Conservation (phyloP, 2,113 vertebrate genomes). For the Erinaceus europaeus region DNA sequence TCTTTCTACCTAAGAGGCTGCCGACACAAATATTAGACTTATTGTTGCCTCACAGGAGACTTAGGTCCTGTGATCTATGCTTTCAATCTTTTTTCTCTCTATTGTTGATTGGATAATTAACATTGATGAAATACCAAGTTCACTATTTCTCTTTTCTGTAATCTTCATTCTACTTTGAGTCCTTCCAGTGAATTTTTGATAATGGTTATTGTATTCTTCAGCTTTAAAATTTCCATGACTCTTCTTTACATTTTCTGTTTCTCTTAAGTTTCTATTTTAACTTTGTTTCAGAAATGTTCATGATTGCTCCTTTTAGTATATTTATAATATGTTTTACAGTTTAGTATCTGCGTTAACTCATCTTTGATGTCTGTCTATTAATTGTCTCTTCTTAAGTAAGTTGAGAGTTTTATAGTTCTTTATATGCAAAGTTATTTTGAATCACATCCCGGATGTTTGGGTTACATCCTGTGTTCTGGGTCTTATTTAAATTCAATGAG, state of each 20-base stretch:
- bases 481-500: neutral
- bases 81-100: neutral
- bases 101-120: neutral
- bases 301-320: neutral
- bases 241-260: constrained; percentile 13
- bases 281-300: neutral
- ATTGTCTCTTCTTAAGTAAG: neutral
- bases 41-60: neutral
- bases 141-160: neutral
- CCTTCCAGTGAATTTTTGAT: neutral
- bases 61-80: neutral
- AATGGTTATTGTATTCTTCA: neutral
- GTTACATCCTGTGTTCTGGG: neutral
- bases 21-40: neutral
- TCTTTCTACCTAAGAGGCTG: neutral
- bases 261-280: neutral
- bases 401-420: neutral
- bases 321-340: constrained; percentile 22
- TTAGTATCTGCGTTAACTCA: neutral
- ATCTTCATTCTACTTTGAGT: neutral
- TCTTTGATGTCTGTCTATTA: neutral
- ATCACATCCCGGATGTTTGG: neutral
- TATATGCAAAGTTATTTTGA: neutral
- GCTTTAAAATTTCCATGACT: constrained; percentile 5
- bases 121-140: neutral